Evolutionary conservation across 1,140 invertebrate species (phyloP), one percentile per base, ranked within the genome.

Genomic region (Drosophila fuyamai): DNA sequence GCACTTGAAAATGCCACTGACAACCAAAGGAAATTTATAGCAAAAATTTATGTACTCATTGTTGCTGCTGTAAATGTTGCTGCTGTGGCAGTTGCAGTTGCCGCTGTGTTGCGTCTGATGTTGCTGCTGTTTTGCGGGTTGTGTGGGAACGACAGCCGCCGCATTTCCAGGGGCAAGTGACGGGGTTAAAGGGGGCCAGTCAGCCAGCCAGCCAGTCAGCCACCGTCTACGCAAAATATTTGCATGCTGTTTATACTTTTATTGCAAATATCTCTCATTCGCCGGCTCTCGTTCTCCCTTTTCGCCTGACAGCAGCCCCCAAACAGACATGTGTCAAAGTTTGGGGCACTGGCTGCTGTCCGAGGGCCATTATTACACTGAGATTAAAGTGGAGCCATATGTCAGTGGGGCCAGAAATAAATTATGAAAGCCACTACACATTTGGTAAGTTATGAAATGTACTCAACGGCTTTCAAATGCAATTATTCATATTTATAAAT

Each of bases 11-110:
- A 82, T 86, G 83, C 83, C 83, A 86, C 83, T 86, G 84, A 86
- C 83, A 86, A 88, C 67, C 83, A 80, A 86, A 88, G 83, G 71
- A 88, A 86, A 86, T 86, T 86, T 86, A 86, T 88, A 83, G 83
- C 84, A 83, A 76, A 88, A 88, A 88, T 85, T 57, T 85, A 85
- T 85, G 81, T 77, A 81, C 74, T 79, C 43, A 59, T 81, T 85
- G 81, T 81, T 50, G 38, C 40, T 74, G 50, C 43, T 43, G 27
- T 27, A 43, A 46, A n/a, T 41, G 61, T 40, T 72, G 70, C 62
- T 66, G 73, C 68, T 71, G 81, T 53, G 46, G 70, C 43, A 14
- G 29, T 27, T 41, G 70, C 40, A 23, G 54, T 13, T 51, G 46
- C 29, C 29, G 60, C 9, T 66, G 63, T 71, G 70, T 46, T 60